phyloP scores from a whole-genome alignment of 2,113 vertebrate genomes.

The Nothocercus julius region DNA sequence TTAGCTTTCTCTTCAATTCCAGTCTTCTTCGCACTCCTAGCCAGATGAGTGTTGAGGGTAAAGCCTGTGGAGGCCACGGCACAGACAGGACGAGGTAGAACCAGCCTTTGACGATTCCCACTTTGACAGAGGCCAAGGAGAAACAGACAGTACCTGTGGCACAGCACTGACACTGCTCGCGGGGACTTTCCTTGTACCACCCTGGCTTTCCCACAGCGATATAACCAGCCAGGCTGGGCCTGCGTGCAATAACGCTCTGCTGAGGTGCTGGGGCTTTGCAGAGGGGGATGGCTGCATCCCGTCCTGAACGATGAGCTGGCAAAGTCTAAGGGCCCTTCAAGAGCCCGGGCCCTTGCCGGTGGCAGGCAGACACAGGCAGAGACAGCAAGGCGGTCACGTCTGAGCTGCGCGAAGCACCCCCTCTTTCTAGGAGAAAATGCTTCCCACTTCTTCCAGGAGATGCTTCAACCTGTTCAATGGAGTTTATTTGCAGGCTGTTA shows the following conservation, averaged over 20 bases:
- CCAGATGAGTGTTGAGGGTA: not conserved
- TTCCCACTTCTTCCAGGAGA: not conserved
- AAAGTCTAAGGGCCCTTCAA: not conserved
- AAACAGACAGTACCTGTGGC: rapidly evolving
- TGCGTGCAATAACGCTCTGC: not conserved
- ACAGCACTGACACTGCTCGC: not conserved
- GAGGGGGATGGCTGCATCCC: not conserved
- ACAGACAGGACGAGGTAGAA: rapidly evolving
- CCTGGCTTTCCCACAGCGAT: not conserved
- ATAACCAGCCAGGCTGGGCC: not conserved
- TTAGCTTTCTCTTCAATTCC: not conserved
- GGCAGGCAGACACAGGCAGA: not conserved
- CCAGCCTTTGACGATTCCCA: not conserved
- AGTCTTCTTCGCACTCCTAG: not conserved
- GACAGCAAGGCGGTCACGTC: not conserved
- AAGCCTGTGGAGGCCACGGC: not conserved
- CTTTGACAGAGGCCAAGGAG: not conserved
- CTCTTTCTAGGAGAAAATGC: not conserved
- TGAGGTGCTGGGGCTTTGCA: not conserved
- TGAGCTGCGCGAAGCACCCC: not conserved
- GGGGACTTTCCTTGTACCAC: not conserved
- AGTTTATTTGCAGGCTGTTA: not conserved
- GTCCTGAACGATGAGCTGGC: not conserved
- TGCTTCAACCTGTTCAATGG: not conserved
- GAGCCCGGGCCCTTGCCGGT: not conserved